A percentile compares a stretch with the other conserved stretches of the same genome.
Evolutionary conservation across 1,140 invertebrate species (phyloP).

Genomic region (Probaryconus sp.): DNA sequence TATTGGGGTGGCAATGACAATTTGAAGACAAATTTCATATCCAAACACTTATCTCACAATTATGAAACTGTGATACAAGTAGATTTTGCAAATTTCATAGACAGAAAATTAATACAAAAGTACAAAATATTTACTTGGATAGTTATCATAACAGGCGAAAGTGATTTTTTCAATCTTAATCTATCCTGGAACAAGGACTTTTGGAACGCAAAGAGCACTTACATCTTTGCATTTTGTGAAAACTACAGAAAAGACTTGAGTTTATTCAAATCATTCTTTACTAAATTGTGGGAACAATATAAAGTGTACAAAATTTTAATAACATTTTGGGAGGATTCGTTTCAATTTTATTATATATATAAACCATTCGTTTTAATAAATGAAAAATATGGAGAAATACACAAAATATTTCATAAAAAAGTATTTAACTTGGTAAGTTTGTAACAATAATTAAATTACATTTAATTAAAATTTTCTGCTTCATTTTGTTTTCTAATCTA

Average conservation of each 20-base stretch:
- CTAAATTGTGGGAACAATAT: conserved; percentile 45
- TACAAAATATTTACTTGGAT: conserved; percentile 22
- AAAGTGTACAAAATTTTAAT: conserved; percentile 50
- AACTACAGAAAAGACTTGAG: not conserved
- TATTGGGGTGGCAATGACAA: not conserved
- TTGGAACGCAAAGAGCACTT: conserved; percentile 24
- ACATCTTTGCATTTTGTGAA: conserved; percentile 13
- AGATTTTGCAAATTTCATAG: not conserved
- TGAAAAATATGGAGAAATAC: conserved; percentile 44
- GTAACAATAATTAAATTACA: no score
- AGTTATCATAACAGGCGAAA: conserved; percentile 3
- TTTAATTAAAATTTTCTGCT: no score
- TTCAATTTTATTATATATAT: conserved; percentile 51
- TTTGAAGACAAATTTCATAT: not conserved
- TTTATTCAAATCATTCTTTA: conserved; percentile 24
- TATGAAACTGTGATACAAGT: conserved; percentile 7
- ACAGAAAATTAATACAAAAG: not conserved
- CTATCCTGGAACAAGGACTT: conserved; percentile 1
- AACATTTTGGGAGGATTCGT: conserved; percentile 33
- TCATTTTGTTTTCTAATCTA: no score
- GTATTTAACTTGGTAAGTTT: no score
- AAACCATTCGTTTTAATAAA: conserved; percentile 38
- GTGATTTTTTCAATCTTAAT: conserved; percentile 10
- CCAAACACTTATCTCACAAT: not conserved
- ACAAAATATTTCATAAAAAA: no score